phyloP scores from a whole-genome alignment of 2,797 vertebrate species.

The Propithecus perrieri region DNA sequence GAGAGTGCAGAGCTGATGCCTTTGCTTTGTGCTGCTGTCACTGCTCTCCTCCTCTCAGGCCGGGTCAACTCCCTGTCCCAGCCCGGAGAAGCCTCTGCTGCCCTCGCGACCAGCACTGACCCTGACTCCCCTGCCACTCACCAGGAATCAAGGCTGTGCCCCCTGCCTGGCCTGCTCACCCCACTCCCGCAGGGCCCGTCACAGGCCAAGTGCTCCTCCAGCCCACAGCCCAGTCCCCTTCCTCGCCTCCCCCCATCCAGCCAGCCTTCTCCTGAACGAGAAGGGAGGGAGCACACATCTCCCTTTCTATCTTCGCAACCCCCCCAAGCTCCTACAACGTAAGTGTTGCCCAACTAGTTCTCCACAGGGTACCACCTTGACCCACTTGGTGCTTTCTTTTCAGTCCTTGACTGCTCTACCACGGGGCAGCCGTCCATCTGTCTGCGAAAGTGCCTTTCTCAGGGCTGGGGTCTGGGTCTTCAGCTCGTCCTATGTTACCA shows the following conservation, averaged over 20 bases:
- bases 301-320: background rate
- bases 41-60: background rate
- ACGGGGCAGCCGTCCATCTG: background rate
- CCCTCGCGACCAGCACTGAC: background rate
- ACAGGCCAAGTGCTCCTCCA: background rate
- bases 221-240: background rate
- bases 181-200: too few species aligned
- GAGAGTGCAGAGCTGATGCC: background rate
- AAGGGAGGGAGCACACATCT: background rate
- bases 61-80: background rate
- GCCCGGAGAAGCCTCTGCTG: background rate
- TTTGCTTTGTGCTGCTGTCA: background rate
- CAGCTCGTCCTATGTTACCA: background rate
- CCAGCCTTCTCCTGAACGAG: background rate
- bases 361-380: accelerated
- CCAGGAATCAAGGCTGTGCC: background rate
- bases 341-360: background rate
- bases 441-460: background rate
- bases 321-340: background rate
- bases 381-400: background rate
- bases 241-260: too few species aligned
- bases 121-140: background rate
- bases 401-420: background rate
- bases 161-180: background rate
- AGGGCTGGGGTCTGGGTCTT: background rate